Evolutionary conservation across 2,888 invertebrate species (phyloP), one percentile per base, ranked within the genome.

Genomic region (Synanthedon myopaeformis): DNA sequence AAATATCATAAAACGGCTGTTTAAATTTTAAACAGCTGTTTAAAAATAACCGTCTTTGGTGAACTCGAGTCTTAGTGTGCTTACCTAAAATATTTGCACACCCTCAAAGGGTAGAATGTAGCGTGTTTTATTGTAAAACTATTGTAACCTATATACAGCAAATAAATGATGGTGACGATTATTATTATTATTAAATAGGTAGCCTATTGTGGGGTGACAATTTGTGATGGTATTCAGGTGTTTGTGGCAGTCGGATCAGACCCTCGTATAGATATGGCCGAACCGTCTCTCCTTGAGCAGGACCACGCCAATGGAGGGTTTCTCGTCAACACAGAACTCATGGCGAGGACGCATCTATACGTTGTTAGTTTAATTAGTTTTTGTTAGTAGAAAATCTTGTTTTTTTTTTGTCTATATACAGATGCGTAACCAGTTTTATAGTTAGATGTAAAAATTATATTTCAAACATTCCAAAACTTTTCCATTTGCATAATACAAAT

Each of bases 271-370:
- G 84, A 84, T 0, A 53, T 87, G 41, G 85, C 82, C 0, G 65
- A 67, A 49, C 69, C 68, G 0, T 86, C 86, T 0, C 71, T 61
- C 55, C 57, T 87, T 54, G 85, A 86, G 61, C 45, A 53, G 12
- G 86, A 86, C 56, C 12, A 45, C 0, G 60, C 70, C 2, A 84
- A 82, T 57, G 82, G 82, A 0, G 86, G 86, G 0, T 80, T 73
- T 60, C 50, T 66, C 2, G 86, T 84, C 52, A 85, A 87, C 64
- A 79, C 83, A 0, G 85, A 87, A 58, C 57, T 85, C 12, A 69
- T 76, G 54, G 85, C 85, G 6, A 66, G 85, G 53, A 83, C 75
- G 1, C 82, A 87, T 59, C 67, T 86, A 0, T 87, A 80, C 52
- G 72, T 82, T 45, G 86, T 86, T 23, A 70, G 80, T 66, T 6